Evolutionary conservation across 2,113 vertebrate species (phyloP), one percentile per base, ranked within the genome.

Genomic region (Gobius niger): DNA sequence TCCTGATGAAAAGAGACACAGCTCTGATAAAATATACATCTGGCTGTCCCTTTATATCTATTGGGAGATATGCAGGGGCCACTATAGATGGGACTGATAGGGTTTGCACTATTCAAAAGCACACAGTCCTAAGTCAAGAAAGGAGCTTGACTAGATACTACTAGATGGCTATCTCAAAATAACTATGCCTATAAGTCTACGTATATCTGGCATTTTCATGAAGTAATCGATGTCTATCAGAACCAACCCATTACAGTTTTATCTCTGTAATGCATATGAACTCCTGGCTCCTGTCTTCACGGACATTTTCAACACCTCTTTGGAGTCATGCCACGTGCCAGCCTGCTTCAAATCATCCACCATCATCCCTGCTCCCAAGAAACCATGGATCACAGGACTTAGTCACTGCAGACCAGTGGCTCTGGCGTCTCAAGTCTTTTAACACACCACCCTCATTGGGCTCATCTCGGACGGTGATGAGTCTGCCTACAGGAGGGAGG

Each of bases 11-110:
- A 76, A 40, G 60, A 75, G 82, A 75, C 52, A 67, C n/a, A 67
- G 47, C 59, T 67, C 60, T 64, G 66, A 83, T 84, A 47, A 73
- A 84, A 74, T 67, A 81, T 75, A 73, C 15, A 75, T 80, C 54
- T 6, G 59, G 72, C 67, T 18, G 13, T 67, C 61, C 67, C 34
- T 47, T 14, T 73, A 16, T 51, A 41, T 81, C 41, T 64, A 34
- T 42, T 69, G 18, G 47, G 59, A 18, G 13, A 60, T 53, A 68
- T 47, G 44, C 57, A 62, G 47, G 59, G 57, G 47, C 44, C 42
- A 42, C 34, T 19, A 24, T 19, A 53, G 5, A 65, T 47, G 49
- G 19, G 24, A 8, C 63, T 56, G 40, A 75, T 60, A 62, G 53
- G 53, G 44, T 10, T 12, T 63, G 71, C 56, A n/a, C n/a, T n/a